phyloP scores from a whole-genome alignment of 2,888 invertebrate species.

The Sesia bembeciformis region DNA sequence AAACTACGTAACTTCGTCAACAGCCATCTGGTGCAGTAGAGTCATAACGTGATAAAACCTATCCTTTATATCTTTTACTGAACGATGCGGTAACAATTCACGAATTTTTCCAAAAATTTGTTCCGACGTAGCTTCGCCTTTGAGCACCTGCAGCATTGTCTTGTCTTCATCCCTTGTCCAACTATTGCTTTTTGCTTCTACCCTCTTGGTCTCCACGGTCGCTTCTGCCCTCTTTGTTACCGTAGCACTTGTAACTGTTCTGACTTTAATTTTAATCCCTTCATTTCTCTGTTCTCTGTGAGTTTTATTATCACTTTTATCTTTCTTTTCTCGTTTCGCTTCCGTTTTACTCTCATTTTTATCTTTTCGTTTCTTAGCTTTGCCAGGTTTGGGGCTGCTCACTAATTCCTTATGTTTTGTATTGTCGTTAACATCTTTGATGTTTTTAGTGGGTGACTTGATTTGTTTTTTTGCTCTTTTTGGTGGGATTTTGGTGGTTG shows the following conservation, averaged over 20 bases:
- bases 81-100: conserved; percentile 69
- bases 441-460: conserved; percentile 56
- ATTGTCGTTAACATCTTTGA: conserved; percentile 58
- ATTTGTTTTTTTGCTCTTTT: conserved; percentile 49
- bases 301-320: background rate
- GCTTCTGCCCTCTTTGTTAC: conserved; percentile 22
- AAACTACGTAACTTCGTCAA: conserved; percentile 55
- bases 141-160: conserved; percentile 83
- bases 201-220: conserved; percentile 10
- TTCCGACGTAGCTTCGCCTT: conserved; percentile 78
- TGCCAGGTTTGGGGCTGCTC: conserved; percentile 35
- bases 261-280: background rate
- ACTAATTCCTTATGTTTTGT: conserved; percentile 46
- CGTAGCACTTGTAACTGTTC: background rate
- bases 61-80: conserved; percentile 74
- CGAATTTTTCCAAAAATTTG: conserved; percentile 76
- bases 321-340: background rate
- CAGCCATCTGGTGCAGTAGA: conserved; percentile 76
- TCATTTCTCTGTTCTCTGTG: background rate
- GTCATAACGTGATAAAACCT: conserved; percentile 76
- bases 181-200: conserved; percentile 34
- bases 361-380: conserved; percentile 19
- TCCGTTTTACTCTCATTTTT: conserved; percentile 10
- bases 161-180: conserved; percentile 91
- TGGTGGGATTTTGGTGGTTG: conserved; percentile 36